phyloP scores from a whole-genome alignment of 30 jellyfish, hydroid and myxozoan species.

The Aurelia sp. region DNA sequence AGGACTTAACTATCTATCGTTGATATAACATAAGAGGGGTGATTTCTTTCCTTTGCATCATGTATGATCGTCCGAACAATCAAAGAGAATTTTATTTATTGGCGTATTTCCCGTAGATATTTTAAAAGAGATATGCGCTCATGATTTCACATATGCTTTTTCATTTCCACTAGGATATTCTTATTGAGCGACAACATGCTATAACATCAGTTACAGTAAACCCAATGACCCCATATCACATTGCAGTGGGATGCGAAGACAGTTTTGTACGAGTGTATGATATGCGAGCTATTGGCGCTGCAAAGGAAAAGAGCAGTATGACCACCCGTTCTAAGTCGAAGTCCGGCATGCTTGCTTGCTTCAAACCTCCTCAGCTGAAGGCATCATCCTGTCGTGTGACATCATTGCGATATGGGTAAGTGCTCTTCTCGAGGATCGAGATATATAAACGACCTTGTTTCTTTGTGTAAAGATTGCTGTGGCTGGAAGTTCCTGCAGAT shows the following conservation, averaged over 20 bases:
- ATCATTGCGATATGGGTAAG: constrained; percentile 87
- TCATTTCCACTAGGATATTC: constrained; percentile 61
- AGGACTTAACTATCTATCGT: too few species aligned
- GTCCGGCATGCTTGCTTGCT: constrained; percentile 54
- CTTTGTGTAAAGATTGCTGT: too few species aligned
- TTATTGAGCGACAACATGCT: constrained; percentile 71
- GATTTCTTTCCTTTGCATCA: too few species aligned
- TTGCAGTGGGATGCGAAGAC: constrained; percentile 92
- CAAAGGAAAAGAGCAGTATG: constrained; percentile 33
- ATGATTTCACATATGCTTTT: not conserved
- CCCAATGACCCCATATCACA: constrained; percentile 76
- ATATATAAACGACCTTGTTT: too few species aligned
- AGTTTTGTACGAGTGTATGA: constrained; percentile 82
- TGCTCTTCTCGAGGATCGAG: too few species aligned
- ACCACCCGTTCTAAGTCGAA: constrained; percentile 9
- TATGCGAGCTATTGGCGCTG: constrained; percentile 68
- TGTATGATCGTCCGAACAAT: too few species aligned
- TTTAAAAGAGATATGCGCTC: too few species aligned
- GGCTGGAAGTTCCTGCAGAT: too few species aligned
- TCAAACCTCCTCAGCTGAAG: constrained; percentile 76
- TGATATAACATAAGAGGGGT: too few species aligned
- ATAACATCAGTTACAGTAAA: constrained; percentile 75
- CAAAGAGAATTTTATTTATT: too few species aligned
- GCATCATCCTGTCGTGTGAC: constrained; percentile 75
- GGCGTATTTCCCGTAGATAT: too few species aligned